A percentile compares a stretch with the other conserved stretches of the same genome.
phyloP scores from a whole-genome alignment of 2,888 invertebrate species.

The Hemaris fuciformis region DNA sequence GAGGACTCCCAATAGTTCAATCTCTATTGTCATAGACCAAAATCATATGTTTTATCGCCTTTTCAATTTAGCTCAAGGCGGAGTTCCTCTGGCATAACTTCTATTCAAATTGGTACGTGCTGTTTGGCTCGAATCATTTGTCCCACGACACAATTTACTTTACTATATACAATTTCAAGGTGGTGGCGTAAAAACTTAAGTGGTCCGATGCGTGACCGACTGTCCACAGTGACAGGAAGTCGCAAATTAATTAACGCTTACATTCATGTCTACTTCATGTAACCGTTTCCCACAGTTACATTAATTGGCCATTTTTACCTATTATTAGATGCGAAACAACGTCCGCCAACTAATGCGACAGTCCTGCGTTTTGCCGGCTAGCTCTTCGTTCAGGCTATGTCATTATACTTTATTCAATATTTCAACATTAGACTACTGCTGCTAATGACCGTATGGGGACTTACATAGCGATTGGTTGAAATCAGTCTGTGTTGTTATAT shows the following conservation, averaged over 20 bases:
- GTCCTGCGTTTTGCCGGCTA: neutral
- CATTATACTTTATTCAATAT: neutral
- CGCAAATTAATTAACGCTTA: conserved; percentile 24
- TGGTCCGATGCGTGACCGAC: conserved; percentile 38
- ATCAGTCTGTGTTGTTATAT: no score
- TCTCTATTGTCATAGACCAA: neutral
- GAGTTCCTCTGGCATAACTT: neutral
- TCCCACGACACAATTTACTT: conserved; percentile 31
- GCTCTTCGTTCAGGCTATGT: neutral
- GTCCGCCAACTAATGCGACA: neutral
- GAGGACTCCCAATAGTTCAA: no score
- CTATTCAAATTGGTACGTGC: neutral
- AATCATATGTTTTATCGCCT: neutral
- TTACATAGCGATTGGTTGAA: no score
- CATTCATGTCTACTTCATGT: conserved; percentile 1
- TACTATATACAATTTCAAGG: conserved; percentile 38
- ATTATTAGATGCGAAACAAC: neutral
- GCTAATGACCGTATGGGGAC: no score
- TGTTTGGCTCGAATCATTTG: conserved; percentile 8
- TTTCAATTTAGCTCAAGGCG: conserved; percentile 3
- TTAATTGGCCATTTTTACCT: neutral
- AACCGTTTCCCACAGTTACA: conserved; percentile 7
- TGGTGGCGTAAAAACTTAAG: conserved; percentile 38
- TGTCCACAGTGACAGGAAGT: conserved; percentile 31
- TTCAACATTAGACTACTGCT: no score